A percentile compares a stretch with the other conserved stretches of the same genome.
Evolutionary conservation across 1,140 invertebrate species (phyloP).

Genomic region (Drosophila tsacasi): DNA sequence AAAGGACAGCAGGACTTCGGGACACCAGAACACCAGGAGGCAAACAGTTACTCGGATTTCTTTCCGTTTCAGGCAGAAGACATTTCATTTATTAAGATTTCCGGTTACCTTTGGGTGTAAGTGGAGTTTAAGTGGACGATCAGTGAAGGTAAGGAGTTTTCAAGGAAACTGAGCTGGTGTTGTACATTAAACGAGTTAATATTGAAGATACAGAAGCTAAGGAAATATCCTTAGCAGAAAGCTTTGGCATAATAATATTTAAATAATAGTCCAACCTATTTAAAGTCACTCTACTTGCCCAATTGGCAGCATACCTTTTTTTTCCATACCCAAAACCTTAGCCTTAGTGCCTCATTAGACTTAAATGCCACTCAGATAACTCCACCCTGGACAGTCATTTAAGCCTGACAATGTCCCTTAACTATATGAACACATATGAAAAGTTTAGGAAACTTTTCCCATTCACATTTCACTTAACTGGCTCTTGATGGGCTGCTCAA

Average conservation of each 20-base stretch:
- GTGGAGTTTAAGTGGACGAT: constrained; percentile 6
- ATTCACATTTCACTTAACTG: constrained; percentile 43
- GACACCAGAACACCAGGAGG: neutral
- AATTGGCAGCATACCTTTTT: too few species aligned
- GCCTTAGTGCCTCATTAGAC: constrained; percentile 2
- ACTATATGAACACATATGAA: constrained; percentile 17
- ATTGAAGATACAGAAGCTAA: neutral
- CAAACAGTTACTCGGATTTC: constrained; percentile 22
- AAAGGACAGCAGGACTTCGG: constrained; percentile 4
- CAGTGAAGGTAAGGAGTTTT: neutral
- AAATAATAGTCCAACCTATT: neutral
- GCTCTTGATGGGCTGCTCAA: constrained; percentile 6
- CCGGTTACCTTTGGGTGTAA: constrained; percentile 1
- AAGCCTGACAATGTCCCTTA: constrained; percentile 46
- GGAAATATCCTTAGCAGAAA: neutral
- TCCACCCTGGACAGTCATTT: constrained; percentile 32
- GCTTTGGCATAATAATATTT: neutral
- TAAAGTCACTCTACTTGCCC: neutral
- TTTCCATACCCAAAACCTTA: too few species aligned
- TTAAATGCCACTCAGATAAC: constrained; percentile 13
- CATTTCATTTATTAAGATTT: constrained; percentile 35
- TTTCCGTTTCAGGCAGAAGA: constrained; percentile 11
- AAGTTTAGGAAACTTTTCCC: constrained; percentile 36
- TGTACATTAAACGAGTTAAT: neutral
- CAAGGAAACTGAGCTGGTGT: neutral